Conservation (phyloP, 53 echinoderm and acorn worm genomes). For the Patiria pectinifera region DNA sequence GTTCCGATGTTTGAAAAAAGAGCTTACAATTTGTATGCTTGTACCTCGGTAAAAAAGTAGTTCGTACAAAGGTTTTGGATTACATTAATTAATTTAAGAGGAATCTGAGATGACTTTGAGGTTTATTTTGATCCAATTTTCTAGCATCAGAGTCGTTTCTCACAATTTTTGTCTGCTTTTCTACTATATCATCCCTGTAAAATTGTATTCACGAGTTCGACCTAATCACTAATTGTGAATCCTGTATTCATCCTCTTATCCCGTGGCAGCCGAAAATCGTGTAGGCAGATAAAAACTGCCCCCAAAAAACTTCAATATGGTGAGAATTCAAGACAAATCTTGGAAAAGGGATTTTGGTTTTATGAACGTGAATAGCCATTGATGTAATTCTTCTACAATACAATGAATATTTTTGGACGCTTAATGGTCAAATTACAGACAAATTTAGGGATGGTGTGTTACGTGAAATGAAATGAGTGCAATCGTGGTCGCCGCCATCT, state of each 20-base stretch:
- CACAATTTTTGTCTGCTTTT: neutral
- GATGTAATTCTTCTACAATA: neutral
- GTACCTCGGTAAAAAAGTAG: too few relatives aligned
- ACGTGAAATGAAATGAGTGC: neutral
- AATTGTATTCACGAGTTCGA: neutral
- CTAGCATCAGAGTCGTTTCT: neutral
- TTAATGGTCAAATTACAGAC: too few relatives aligned
- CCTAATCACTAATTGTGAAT: constrained; percentile 1
- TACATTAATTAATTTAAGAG: too few relatives aligned
- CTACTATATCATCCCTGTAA: neutral
- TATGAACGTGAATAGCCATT: neutral
- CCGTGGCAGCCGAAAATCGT: constrained; percentile 3
- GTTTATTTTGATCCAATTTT: too few relatives aligned
- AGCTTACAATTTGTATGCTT: too few relatives aligned
- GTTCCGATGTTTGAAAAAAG: too few relatives aligned
- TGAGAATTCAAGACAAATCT: constrained; percentile 2
- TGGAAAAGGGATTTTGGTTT: neutral
- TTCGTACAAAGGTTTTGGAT: too few relatives aligned
- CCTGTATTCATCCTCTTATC: constrained; percentile 50
- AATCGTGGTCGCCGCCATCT: constrained; percentile 4
- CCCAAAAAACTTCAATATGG: constrained; percentile 46
- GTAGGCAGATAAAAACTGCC: constrained; percentile 55
- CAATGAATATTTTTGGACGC: neutral
- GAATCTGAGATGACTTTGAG: too few relatives aligned
- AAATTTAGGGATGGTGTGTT: too few relatives aligned